A percentile compares a stretch with the other conserved stretches of the same genome.
Conservation (phyloP, 2,888 invertebrate genomes). For the Mythimna ferrago region DNA sequence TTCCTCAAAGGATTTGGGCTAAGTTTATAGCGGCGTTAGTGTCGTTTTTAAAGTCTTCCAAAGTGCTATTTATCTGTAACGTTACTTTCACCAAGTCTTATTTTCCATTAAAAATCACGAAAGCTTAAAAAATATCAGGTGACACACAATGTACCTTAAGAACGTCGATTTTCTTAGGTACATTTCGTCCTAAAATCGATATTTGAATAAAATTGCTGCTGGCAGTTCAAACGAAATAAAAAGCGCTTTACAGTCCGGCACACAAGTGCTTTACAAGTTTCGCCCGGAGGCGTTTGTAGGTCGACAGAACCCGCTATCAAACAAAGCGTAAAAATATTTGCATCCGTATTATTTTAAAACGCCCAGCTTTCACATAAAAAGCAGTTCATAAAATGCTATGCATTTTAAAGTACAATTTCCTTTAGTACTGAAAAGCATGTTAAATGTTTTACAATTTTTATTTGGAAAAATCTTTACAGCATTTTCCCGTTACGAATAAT, state of each 20-base stretch:
- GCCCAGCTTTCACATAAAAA: constrained; percentile 31
- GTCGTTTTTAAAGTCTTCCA: too few species aligned
- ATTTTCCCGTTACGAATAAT: constrained; percentile 58
- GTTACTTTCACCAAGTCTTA: not conserved
- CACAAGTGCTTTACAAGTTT: constrained; percentile 40
- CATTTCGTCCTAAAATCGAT: not conserved
- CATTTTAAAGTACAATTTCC: constrained; percentile 36
- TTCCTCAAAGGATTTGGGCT: too few species aligned
- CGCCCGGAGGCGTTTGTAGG: constrained; percentile 35
- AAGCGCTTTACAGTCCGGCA: constrained; percentile 27
- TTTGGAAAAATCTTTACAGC: constrained; percentile 9
- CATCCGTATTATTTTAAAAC: constrained; percentile 48
- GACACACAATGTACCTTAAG: not conserved
- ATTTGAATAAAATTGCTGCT: constrained; percentile 11
- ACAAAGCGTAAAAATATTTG: constrained; percentile 47
- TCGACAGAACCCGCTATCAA: constrained; percentile 31
- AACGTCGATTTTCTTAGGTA: not conserved
- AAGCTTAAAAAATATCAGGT: not conserved
- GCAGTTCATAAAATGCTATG: constrained; percentile 25
- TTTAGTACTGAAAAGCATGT: constrained; percentile 10
- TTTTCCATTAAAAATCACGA: not conserved
- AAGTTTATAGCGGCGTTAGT: too few species aligned
- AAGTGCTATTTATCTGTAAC: not conserved
- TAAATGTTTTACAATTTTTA: constrained; percentile 1
- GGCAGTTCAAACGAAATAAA: constrained; percentile 7